phyloP scores from a whole-genome alignment of 2,797 vertebrate species.

The Neoniphon sammara region DNA sequence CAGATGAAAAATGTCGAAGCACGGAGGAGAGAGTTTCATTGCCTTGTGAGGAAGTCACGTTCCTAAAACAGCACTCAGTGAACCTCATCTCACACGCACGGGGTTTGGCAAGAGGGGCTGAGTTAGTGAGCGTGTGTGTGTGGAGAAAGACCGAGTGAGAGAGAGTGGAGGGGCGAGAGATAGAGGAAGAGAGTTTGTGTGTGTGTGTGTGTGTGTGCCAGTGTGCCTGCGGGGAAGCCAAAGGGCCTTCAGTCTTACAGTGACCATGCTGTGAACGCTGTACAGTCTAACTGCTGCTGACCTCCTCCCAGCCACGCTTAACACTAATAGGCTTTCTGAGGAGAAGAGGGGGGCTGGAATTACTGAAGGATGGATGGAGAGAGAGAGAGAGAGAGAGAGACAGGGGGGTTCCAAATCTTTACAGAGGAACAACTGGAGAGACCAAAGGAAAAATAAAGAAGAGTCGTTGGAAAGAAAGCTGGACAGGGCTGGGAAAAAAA shows the following conservation, averaged over 20 bases:
- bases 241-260: not conserved
- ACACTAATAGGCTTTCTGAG: slow-evolving; percentile 11
- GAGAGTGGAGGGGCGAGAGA: slow-evolving; percentile 13
- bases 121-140: not conserved
- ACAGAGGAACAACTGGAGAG: not conserved
- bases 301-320: slow-evolving; percentile 9
- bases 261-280: too few relatives aligned
- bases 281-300: slow-evolving; percentile 3
- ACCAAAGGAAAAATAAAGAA: too few relatives aligned
- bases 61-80: slow-evolving; percentile 52
- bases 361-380: slow-evolving; percentile 2
- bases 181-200: slow-evolving; percentile 35
- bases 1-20: slow-evolving; percentile 61
- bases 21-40: slow-evolving; percentile 40
- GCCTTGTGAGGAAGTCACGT: slow-evolving; percentile 71
- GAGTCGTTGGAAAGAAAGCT: too few relatives aligned
- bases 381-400: not conserved
- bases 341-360: not conserved
- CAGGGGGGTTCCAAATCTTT: too few relatives aligned
- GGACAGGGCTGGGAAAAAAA: too few relatives aligned
- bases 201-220: not conserved
- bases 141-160: not conserved
- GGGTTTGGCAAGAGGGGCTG: slow-evolving; percentile 43
- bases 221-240: not conserved
- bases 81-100: slow-evolving; percentile 29